phyloP scores from a whole-genome alignment of 2,888 invertebrate species.

The Rhogogaster chlorosoma region DNA sequence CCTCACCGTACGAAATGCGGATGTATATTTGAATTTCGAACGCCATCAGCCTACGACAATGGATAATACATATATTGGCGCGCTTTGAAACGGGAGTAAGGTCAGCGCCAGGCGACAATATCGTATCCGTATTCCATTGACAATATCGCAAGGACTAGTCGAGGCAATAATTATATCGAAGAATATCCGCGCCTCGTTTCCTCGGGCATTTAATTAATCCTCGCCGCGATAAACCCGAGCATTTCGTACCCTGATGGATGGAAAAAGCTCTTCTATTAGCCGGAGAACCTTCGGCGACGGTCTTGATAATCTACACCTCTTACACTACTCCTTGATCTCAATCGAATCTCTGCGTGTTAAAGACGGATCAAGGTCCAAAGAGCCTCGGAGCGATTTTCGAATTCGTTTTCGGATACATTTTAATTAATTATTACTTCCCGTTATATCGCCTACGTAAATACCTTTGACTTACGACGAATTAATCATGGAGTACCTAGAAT shows the following conservation, averaged over 20 bases:
- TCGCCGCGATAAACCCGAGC: background rate
- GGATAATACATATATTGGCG: background rate
- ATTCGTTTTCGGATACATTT: background rate
- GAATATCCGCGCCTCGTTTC: background rate
- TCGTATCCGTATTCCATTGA: background rate
- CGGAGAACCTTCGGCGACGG: constrained; percentile 1
- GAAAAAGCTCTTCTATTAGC: background rate
- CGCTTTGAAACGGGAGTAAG: constrained; percentile 37
- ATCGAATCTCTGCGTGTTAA: background rate
- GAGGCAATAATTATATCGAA: background rate
- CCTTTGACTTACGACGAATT: background rate
- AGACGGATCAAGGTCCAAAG: constrained; percentile 8
- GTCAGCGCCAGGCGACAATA: background rate
- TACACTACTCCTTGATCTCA: constrained; percentile 26
- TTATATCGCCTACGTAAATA: constrained; percentile 17
- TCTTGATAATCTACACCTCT: background rate
- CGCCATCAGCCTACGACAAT: background rate
- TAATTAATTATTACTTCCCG: background rate
- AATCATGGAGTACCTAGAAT: background rate
- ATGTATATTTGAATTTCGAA: background rate
- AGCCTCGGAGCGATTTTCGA: background rate
- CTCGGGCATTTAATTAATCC: background rate
- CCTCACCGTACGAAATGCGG: background rate
- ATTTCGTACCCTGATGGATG: background rate
- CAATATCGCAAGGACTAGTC: background rate